Percentiles rank a stretch among this genome's conserved stretches.
phyloP scores from a whole-genome alignment of 1,140 invertebrate species.

The Ephestia elutella region DNA sequence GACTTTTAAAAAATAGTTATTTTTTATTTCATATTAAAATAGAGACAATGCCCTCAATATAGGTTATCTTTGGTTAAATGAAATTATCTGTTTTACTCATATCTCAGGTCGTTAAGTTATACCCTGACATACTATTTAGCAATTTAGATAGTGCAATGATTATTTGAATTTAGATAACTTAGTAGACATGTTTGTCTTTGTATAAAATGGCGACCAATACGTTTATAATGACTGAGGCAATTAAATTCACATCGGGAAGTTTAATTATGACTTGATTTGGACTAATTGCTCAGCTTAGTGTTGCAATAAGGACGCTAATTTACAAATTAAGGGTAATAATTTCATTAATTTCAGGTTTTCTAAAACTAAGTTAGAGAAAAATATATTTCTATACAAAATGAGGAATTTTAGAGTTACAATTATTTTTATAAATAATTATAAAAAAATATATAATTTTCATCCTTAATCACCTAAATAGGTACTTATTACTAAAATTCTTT shows the following conservation, averaged over 20 bases:
- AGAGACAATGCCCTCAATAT: background rate
- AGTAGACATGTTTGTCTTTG: conserved; percentile 10
- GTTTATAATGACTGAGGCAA: background rate
- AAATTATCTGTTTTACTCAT: conserved; percentile 7
- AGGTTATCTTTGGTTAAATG: conserved; percentile 13
- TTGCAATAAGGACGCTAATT: too few relatives aligned
- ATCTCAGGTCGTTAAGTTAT: conserved; percentile 24
- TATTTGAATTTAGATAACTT: conserved; percentile 10
- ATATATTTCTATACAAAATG: too few relatives aligned
- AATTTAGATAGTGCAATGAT: conserved; percentile 17
- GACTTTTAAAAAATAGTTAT: background rate
- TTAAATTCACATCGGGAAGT: background rate
- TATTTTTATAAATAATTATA: too few relatives aligned
- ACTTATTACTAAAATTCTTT: too few relatives aligned
- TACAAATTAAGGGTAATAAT: background rate
- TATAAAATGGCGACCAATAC: background rate
- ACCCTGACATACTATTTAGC: conserved; percentile 21
- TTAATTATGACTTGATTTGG: background rate
- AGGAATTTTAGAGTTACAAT: too few relatives aligned
- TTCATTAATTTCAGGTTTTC: too few relatives aligned
- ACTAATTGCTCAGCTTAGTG: background rate
- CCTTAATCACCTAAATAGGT: too few relatives aligned
- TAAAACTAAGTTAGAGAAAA: too few relatives aligned
- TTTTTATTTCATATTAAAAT: background rate
- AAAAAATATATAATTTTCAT: too few relatives aligned